Evolutionary conservation across 2,113 vertebrate species (phyloP).

Genomic region (Leuciscus idus): DNA sequence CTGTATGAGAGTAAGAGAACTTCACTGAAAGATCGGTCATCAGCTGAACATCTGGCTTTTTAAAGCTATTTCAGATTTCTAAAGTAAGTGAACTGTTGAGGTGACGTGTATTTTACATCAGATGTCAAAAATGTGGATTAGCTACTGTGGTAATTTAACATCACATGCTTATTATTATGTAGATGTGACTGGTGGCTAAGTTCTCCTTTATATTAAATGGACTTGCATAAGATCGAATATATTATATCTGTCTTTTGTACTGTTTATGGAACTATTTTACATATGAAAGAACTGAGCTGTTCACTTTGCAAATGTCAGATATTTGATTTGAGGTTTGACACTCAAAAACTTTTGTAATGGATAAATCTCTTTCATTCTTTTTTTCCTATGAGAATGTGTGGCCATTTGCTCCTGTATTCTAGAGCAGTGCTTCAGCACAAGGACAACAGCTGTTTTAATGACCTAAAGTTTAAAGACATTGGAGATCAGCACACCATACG

Average conservation of each 20-base stretch:
- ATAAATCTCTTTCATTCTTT: neutral
- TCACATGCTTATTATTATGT: slow-evolving; percentile 12
- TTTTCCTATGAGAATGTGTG: neutral
- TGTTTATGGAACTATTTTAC: neutral
- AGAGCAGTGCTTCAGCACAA: neutral
- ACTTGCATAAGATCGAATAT: neutral
- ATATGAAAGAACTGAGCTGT: slow-evolving; percentile 2
- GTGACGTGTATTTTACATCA: neutral
- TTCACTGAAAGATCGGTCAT: neutral
- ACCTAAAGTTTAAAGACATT: neutral
- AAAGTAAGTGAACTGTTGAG: neutral
- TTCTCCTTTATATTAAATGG: neutral
- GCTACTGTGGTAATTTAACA: neutral
- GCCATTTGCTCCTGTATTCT: neutral
- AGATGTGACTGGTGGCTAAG: neutral
- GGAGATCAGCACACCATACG: neutral
- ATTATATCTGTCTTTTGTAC: neutral
- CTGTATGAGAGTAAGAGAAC: neutral
- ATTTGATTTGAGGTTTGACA: neutral
- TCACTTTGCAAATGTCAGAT: neutral
- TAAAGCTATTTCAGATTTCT: neutral
- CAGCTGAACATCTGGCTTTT: neutral
- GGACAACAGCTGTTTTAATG: neutral
- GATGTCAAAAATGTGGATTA: neutral
- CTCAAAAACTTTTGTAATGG: neutral